phyloP scores from a whole-genome alignment of 2,113 vertebrate genomes.

The Cryptomyrus ogoouensis region DNA sequence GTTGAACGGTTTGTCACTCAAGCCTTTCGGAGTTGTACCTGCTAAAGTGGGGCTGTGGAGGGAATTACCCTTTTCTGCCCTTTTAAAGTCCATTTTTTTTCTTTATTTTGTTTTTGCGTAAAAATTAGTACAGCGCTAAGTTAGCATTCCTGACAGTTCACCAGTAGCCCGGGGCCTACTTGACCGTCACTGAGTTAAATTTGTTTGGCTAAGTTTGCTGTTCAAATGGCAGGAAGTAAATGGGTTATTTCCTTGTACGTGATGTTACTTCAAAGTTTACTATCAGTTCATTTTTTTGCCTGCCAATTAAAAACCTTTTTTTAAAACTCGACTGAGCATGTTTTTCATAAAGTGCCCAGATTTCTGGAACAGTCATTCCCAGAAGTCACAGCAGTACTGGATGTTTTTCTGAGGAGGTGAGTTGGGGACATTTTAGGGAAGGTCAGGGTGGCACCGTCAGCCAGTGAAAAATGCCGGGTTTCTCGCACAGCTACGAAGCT shows the following conservation, averaged over 20 bases:
- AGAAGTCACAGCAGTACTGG: background rate
- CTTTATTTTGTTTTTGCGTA: background rate
- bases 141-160: background rate
- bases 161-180: too few relatives aligned
- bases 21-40: conserved; percentile 37
- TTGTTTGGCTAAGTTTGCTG: background rate
- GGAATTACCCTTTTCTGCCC: conserved; percentile 25
- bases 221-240: background rate
- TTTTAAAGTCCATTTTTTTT: conserved; percentile 31
- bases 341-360: background rate
- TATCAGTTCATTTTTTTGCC: background rate
- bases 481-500: background rate
- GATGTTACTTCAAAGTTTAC: background rate
- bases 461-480: background rate
- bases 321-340: background rate
- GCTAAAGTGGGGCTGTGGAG: conserved; percentile 19
- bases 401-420: background rate
- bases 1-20: conserved; percentile 54
- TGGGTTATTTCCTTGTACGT: background rate
- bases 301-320: background rate
- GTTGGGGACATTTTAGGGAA: background rate
- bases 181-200: background rate
- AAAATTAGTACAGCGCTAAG: background rate
- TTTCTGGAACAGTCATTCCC: background rate
- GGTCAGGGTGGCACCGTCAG: background rate